A percentile compares a stretch with the other conserved stretches of the same genome.
phyloP scores from a whole-genome alignment of 2,113 vertebrate species.

The Saiga tatarica region DNA sequence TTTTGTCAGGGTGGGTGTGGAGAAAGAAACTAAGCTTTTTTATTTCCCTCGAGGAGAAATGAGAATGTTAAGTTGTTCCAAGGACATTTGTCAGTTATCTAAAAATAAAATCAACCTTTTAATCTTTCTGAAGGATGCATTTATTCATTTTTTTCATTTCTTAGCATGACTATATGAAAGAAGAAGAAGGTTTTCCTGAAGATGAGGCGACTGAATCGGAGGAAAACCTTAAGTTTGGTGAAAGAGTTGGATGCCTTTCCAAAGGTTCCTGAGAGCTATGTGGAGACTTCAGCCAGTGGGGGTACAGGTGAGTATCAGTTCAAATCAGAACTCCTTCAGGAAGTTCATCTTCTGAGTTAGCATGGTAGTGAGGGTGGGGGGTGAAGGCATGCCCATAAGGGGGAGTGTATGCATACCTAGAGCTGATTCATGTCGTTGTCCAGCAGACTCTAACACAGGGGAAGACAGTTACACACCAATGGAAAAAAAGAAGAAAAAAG shows the following conservation, averaged over 20 bases:
- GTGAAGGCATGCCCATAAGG: neutral
- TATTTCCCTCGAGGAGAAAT: neutral
- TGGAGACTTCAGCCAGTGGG: slow-evolving; percentile 93
- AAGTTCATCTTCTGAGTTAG: neutral
- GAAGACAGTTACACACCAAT: neutral
- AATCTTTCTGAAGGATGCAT: neutral
- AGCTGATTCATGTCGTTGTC: neutral
- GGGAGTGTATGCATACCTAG: neutral
- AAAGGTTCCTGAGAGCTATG: slow-evolving; percentile 97
- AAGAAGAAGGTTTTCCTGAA: slow-evolving; percentile 78
- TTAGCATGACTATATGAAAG: slow-evolving; percentile 84
- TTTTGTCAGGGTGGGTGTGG: neutral
- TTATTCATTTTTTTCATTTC: neutral
- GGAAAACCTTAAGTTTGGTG: slow-evolving; percentile 95
- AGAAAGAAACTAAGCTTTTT: neutral
- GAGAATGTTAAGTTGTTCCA: neutral
- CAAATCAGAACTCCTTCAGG: neutral
- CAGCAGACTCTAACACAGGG: neutral
- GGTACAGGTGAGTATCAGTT: slow-evolving; percentile 88
- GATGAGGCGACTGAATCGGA: slow-evolving; percentile 96
- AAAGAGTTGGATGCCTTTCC: slow-evolving; percentile 98
- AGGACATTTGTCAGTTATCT: neutral
- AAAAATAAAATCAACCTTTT: neutral
- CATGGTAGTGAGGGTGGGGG: neutral
- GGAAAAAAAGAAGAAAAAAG: neutral